These are phyloP conservation scores for Mesoligia furuncula DNA, from an alignment of 2,888 invertebrate genomes.

Conservation along the genomic window DNA sequence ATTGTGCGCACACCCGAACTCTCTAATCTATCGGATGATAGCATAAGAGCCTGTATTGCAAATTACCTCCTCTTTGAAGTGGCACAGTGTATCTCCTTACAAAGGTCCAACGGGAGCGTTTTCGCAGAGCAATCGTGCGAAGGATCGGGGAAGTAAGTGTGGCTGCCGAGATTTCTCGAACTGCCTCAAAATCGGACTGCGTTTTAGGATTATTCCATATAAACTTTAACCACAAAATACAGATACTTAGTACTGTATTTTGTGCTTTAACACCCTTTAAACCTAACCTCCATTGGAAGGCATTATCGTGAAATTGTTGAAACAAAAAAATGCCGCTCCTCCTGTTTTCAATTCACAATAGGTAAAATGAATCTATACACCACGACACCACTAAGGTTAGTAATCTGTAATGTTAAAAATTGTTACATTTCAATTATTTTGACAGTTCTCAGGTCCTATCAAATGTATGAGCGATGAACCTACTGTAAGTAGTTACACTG, in stretches of 20 bases:
- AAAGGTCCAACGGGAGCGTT: not conserved
- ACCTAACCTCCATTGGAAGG: not conserved
- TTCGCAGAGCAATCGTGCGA: not conserved
- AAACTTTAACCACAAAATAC: too few species aligned
- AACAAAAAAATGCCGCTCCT: not conserved
- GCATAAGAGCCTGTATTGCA: conserved; percentile 82
- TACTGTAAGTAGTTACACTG: conserved; percentile 9
- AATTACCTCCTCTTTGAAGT: conserved; percentile 73
- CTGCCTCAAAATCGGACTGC: too few species aligned
- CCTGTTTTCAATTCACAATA: too few species aligned
- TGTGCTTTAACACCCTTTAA: too few species aligned
- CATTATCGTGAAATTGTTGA: not conserved
- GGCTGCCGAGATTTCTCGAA: not conserved
- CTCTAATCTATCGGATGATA: conserved; percentile 82
- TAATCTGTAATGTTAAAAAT: not conserved
- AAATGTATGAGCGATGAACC: not conserved
- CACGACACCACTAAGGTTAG: too few species aligned
- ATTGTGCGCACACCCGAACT: conserved; percentile 78
- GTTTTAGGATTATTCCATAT: not conserved
- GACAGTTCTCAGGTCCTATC: not conserved
- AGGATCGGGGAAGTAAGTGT: not conserved
- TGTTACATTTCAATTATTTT: not conserved
- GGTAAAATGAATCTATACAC: not conserved
- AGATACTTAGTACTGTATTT: too few species aligned
- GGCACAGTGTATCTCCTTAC: conserved; percentile 3